Base-by-base conservation (phyloP, 2,797 vertebrate genomes). In the Lacerta bilineata region DNA sequence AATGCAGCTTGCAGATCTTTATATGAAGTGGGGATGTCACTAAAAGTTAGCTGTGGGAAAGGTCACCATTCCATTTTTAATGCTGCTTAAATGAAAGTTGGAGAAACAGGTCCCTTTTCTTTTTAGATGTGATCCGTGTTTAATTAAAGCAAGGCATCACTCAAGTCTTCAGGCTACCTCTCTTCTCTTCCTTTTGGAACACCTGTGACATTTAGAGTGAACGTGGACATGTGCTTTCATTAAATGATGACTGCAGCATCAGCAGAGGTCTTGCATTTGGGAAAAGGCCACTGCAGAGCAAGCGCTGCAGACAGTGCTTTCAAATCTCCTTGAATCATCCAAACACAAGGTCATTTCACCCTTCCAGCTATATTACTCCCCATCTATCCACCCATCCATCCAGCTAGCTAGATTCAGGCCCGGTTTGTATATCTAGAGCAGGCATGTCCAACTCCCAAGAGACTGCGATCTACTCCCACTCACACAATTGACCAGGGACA, bases 31-130 rank as follows among this genome's bases (percentile, higher is more conserved):
- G 50, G 29, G 1, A 59, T 41, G 50, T 5, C 68, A n/a, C 68
- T 33, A 46, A 64, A 43, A 18, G 41, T 1, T 6, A 1, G 36
- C 72, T 0, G 0, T 85, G 18, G n/a, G 68, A 36, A 41, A 85
- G 33, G 50, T 39, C 50, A 46, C 46, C 25, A 20, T 4, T 8
- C 76, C 64, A 39, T 36, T 55, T 78, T 46, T 46, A 86, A 79
- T 15, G 23, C 27, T 18, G 18, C 4, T 61, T 46, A 75, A 9
- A 33, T 17, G 7, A 43, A 75, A 46, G 10, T 46, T 64, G 43
- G 80, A 71, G 6, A n/a, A 27, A 61, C 17, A 46, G 7, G 46
- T n/a, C 64, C 81, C 15, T 69, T 10, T 69, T 17, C 25, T 64
- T 80, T 74, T 36, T 25, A 80, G 50, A 8, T 25, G 55, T n/a